These are phyloP conservation scores for Baccha elongata DNA, from an alignment of 2,888 invertebrate species.

Conservation along the genomic window DNA sequence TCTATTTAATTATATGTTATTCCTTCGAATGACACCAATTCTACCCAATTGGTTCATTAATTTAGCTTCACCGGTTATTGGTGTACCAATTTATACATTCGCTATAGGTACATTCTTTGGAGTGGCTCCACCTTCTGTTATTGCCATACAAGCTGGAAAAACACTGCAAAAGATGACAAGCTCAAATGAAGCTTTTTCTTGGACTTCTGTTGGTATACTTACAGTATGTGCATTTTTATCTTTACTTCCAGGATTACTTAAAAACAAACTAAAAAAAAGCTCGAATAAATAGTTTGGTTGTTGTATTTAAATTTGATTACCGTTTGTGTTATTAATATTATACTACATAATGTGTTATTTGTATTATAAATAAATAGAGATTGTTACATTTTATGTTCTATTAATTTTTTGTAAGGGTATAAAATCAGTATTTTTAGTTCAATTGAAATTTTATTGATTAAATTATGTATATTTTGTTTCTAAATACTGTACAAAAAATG, in stretches of 20 bases:
- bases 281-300: conserved; percentile 84
- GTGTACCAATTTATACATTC: conserved; percentile 96
- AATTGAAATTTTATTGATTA: too few relatives aligned
- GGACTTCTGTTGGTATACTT: conserved; percentile 91
- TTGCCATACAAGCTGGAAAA: conserved; percentile 98
- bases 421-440: too few relatives aligned
- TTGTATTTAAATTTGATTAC: conserved; percentile 6
- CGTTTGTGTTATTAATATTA: conserved; percentile 7
- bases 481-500: too few relatives aligned
- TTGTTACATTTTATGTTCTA: too few relatives aligned
- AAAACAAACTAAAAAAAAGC: conserved; percentile 90
- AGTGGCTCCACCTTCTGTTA: conserved; percentile 97
- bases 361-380: too few relatives aligned
- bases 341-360: background rate
- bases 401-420: too few relatives aligned
- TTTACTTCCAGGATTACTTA: conserved; percentile 93
- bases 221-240: conserved; percentile 91
- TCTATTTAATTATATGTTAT: conserved; percentile 97
- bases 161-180: conserved; percentile 96
- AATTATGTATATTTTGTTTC: too few relatives aligned
- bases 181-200: conserved; percentile 93
- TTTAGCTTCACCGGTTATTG: conserved; percentile 97
- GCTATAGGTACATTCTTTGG: conserved; percentile 98
- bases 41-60: conserved; percentile 97
- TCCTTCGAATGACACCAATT: conserved; percentile 97